Base-by-base conservation (phyloP, 1,140 invertebrate species). In the Arctopsyche grandis region DNA sequence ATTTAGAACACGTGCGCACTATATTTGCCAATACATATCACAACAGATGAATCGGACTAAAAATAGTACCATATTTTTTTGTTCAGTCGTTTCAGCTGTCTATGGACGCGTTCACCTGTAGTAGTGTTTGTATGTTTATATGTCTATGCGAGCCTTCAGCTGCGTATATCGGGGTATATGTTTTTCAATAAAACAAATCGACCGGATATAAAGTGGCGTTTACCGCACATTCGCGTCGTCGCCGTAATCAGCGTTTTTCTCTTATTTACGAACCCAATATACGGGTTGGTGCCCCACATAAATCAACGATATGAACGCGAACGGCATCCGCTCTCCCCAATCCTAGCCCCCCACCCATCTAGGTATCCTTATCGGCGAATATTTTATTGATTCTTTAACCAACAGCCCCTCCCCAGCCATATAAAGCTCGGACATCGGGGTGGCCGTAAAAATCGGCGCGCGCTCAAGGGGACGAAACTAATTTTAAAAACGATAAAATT, bases 401-500 rank as follows among this genome's bases (percentile, higher is more conserved):
- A 4, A 12, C 7, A 12, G 14, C 24, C 69, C 12, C 14, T 14
- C 63, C 24, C 12, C 48, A 5, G 48, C 12, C 48, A 10, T 12
- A 52, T 52, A 52, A 52, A 3, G 48, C 48, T 12, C 5, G 21
- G 24, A 22, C 19, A 70, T 26, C 16, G 70, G 70, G 16, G n/a
- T 12, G 43, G 21, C 44, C 56, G 52, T 76, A 76, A 76, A 76
- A 76, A 76, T 76, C 74, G 24, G 58, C 26, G 29, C 58, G 43
- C 75, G 48, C 66, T 69, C 63, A 16, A 43, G 16, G 58, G 70
- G 43, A 14, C 44, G 21, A 43, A 78, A 44, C 66, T 71, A 73
- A 78, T 71, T 78, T 78, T 70, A 78, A 78, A 81, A 81, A 71
- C 76, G 71, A 81, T 81, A 81, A 81, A 81, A 78, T 75, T 78